Evolutionary conservation across 1,140 invertebrate species (phyloP), one percentile per base, ranked within the genome.

Genomic region (Sycophaga agraensis): DNA sequence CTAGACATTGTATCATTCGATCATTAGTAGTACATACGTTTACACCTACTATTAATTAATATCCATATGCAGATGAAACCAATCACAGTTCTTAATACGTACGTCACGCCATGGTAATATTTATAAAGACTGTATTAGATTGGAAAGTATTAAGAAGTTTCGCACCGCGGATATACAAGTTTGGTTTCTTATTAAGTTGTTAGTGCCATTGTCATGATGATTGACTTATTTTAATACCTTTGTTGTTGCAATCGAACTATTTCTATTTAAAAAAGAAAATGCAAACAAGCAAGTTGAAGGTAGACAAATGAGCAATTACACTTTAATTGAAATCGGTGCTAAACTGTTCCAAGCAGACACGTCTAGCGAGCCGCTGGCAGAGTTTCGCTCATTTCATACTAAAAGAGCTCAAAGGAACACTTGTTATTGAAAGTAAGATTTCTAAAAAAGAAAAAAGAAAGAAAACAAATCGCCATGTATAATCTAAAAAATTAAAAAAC

Each of bases 51-150:
- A 68, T 66, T 70, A 55, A 58, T 66, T 62, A 66, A 58, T 66
- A 64, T 66, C 35, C 59, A 65, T 68, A 67, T 46, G 58, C 59
- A 70, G 39, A 67, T 43, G 34, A 65, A 68, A 64, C 68, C 59
- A 69, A 71, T 67, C 39, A 65, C 59, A 62, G 59, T 67, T 64
- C 63, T 67, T 55, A 68, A 57, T 63, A 66, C 46, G 51, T 61
- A 64, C 31, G 54, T 50, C 59, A 61, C 61, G 55, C 45, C 62
- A 65, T 57, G 34, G 58, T n/a, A 68, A 71, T 67, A 72, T 74
- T 70, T 73, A 68, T 75, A 65, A 73, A 80, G 77, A 79, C 76
- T 78, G 76, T 76, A 75, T 73, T 72, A 65, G 66, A 76, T 76
- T 70, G 70, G 72, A 73, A 75, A 76, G 72, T 75, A 78, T 75